phyloP scores from a whole-genome alignment of 2,113 vertebrate genomes.

The Romanogobio albipinnatus region DNA sequence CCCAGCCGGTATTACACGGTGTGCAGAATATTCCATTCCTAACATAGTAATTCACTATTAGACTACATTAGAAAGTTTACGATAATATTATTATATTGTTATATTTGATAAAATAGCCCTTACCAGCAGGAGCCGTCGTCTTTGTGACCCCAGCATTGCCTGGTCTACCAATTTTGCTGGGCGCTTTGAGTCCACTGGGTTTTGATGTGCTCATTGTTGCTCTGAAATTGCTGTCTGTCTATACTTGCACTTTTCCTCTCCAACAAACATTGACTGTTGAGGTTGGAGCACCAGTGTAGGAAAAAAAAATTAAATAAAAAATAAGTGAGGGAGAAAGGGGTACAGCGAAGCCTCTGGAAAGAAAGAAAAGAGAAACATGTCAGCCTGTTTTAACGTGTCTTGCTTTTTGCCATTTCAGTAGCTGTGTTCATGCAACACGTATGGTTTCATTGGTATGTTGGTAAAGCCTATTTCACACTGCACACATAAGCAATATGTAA shows the following conservation, averaged over 20 bases:
- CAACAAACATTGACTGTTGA: constrained; percentile 70
- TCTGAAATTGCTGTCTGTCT: constrained; percentile 61
- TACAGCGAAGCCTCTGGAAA: constrained; percentile 67
- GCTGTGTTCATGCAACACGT: not conserved
- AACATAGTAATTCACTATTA: too few species aligned
- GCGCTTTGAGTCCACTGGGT: constrained; percentile 91
- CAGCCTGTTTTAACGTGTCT: not conserved
- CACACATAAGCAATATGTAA: constrained; percentile 4
- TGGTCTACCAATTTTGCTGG: constrained; percentile 87
- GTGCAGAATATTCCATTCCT: too few species aligned
- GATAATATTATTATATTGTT: not conserved
- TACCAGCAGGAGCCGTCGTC: constrained; percentile 77
- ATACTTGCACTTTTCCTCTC: constrained; percentile 58
- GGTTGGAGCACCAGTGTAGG: not conserved
- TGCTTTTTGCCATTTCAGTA: not conserved
- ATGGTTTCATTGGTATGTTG: not conserved
- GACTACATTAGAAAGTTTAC: too few species aligned
- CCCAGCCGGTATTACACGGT: too few species aligned
- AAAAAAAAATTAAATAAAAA: constrained; percentile 57
- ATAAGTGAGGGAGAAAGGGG: constrained; percentile 53
- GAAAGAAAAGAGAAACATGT: constrained; percentile 28
- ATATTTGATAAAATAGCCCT: constrained; percentile 6
- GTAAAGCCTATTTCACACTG: not conserved
- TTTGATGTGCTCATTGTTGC: constrained; percentile 92
- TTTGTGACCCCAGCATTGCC: constrained; percentile 77